Percentiles rank a stretch among this genome's conserved stretches.
phyloP scores from a whole-genome alignment of 2,888 invertebrate genomes.

The Microctonus brassicae region DNA sequence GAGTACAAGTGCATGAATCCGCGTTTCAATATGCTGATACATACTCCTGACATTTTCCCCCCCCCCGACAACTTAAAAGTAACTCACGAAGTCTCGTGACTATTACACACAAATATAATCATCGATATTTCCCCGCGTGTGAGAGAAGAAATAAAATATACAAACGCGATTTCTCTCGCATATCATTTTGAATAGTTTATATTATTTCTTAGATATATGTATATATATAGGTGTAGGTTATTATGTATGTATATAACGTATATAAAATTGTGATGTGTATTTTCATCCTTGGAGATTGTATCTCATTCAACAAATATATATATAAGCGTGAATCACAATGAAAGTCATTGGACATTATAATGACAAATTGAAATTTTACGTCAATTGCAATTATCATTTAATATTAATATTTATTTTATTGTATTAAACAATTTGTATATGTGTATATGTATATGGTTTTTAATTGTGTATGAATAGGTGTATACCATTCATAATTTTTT shows the following conservation, averaged over 20 bases:
- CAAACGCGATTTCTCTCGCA: too few relatives aligned
- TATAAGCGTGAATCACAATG: not conserved
- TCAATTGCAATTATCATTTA: conserved; percentile 1
- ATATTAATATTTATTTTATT: not conserved
- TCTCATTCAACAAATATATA: not conserved
- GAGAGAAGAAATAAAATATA: too few relatives aligned
- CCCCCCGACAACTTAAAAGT: not conserved
- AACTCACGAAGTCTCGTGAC: conserved; percentile 10
- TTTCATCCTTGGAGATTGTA: not conserved
- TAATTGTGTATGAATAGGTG: not conserved
- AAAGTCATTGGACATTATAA: not conserved
- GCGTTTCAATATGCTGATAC: not conserved
- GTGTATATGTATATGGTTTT: not conserved
- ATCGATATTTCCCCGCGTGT: not conserved
- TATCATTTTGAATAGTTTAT: not conserved
- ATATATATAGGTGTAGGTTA: not conserved
- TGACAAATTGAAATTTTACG: not conserved
- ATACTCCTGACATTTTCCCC: conserved; percentile 23
- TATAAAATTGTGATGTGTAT: not conserved
- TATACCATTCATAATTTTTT: not conserved
- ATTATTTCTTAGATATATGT: not conserved
- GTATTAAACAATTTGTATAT: not conserved
- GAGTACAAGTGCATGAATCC: conserved; percentile 24
- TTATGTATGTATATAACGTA: too few relatives aligned
- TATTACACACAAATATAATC: not conserved